Base-by-base conservation (phyloP, 2,888 invertebrate genomes). In the Eristalis intricaria region DNA sequence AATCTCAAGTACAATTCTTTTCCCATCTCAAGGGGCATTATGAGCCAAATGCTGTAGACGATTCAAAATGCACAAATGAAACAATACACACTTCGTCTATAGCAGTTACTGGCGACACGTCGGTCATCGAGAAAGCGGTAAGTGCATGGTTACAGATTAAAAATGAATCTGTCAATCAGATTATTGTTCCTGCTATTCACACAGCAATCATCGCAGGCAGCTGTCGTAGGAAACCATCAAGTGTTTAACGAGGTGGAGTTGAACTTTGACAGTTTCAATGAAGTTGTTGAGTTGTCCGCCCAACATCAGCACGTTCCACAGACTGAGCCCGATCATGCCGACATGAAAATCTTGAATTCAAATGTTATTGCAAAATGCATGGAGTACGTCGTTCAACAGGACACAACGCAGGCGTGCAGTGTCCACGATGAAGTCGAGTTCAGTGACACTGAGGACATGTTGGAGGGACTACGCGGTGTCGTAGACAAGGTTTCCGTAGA, bases 1-100 rank as follows among this genome's bases (percentile, higher is more conserved):
- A 95, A 38, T 96, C 96, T 85, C 98, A 98, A 91, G 92, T 97
- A 22, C 95, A 96, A 91, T 98, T 98, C 93, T 98, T 96, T 93
- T 96, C 97, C 79, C 98, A 98, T 91, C 94, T 98, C 8, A 97
- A 97, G 92, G 95, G 95, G 81, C 97, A 96, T 91, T 97, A 97
- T 92, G 97, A 97, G 91, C 96, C 96, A 0, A 89, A 79, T 1
- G 65, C 88, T 56, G 81, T 85, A 26, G 89, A 80, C 26, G 84
- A 75, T 38, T 23, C 35, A 63, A 71, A 89, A 84, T 84, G 82
- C 84, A 7, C 50, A 61, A 69, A 50, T 11, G 64, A 70, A 26
- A 43, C 50, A 61, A 77, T 78, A 1, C 64, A 74, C 64, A 10
- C 35, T 7, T 23, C 75, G 10, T 58, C 76, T 15, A 77, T 70